Conservation (phyloP, 2,888 invertebrate genomes). For the Achlya flavicornis region DNA sequence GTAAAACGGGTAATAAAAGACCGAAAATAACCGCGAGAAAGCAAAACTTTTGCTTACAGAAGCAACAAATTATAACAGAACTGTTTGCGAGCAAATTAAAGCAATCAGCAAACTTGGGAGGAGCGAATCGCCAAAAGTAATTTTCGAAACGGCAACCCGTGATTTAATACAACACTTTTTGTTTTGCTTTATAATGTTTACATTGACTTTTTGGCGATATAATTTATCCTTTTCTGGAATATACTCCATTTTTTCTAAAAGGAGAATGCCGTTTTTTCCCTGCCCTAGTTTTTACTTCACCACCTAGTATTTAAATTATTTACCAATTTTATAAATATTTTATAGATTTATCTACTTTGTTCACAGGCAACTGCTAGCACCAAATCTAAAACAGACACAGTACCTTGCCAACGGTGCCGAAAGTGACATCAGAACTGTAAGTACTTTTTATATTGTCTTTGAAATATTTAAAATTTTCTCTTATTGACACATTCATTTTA, state of each 20-base stretch:
- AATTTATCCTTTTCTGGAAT: neutral
- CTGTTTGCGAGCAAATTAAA: slow-evolving; percentile 43
- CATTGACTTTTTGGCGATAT: slow-evolving; percentile 16
- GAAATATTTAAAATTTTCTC: neutral
- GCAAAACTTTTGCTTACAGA: slow-evolving; percentile 38
- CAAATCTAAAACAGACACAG: slow-evolving; percentile 95
- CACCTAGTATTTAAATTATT: too few species aligned
- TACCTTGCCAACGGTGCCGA: slow-evolving; percentile 93
- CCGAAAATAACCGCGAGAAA: slow-evolving; percentile 40
- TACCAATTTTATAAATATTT: too few species aligned
- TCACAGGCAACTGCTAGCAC: slow-evolving; percentile 95
- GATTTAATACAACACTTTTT: slow-evolving; percentile 32
- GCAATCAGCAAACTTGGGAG: slow-evolving; percentile 38
- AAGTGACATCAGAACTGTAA: slow-evolving; percentile 91
- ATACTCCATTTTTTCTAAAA: too few species aligned
- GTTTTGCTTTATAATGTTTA: slow-evolving; percentile 25
- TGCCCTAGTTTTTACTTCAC: too few species aligned
- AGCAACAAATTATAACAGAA: slow-evolving; percentile 53
- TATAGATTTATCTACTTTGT: slow-evolving; percentile 44
- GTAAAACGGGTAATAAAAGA: slow-evolving; percentile 37
- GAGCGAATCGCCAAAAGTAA: slow-evolving; percentile 27
- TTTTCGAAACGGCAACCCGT: slow-evolving; percentile 25
- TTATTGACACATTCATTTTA: too few species aligned
- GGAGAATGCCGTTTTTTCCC: too few species aligned
- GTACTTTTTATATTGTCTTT: slow-evolving; percentile 32